Base-by-base conservation (phyloP, 2,888 invertebrate species). In the Diploptera punctata region DNA sequence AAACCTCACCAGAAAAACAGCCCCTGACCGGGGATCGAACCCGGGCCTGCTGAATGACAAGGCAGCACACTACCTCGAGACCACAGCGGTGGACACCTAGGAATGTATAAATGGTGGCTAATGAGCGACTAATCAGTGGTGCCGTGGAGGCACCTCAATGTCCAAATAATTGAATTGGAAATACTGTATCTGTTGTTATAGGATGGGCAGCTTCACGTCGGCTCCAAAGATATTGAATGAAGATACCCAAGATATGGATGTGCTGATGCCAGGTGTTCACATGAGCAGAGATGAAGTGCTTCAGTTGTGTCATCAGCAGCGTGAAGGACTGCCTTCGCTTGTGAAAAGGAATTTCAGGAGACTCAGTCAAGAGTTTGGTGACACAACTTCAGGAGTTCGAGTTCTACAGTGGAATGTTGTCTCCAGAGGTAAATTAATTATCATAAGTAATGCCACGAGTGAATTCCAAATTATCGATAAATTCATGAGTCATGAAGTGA, bases 191-290 rank as follows among this genome's bases (percentile, higher is more conserved):
- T 57, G 74, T 77, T 70, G 73, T 84, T 84, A 16, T 81, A 91
- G 91, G 82, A 91, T 91, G 91, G 91, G 91, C 76, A 91, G 91
- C 80, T 91, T 91, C 79, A 89, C 88, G 74, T 90, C 90, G 70
- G 86, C 89, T 19, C 89, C 90, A 57, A 89, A 88, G 81, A 88
- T 90, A 75, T 82, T 86, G 74, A 90, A 90, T 79, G 85, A 86
- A 71, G 90, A 90, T 79, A 83, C 83, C 3, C 87, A 89, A 80
- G 90, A 90, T 79, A 86, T 87, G 77, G 86, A 86, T 70, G 78
- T 89, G 18, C 81, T 83, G 75, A 77, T 87, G 76, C 80, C 81
- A 0, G 75, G 77, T 16, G 10, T 7, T 7, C 70, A 72, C 33
- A 73, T 78, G 74, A 79, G 79, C 13, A 77, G 80, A 62, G 81